Base-by-base conservation (phyloP, 2,888 invertebrate species). In the Oegoconia quadripuncta region DNA sequence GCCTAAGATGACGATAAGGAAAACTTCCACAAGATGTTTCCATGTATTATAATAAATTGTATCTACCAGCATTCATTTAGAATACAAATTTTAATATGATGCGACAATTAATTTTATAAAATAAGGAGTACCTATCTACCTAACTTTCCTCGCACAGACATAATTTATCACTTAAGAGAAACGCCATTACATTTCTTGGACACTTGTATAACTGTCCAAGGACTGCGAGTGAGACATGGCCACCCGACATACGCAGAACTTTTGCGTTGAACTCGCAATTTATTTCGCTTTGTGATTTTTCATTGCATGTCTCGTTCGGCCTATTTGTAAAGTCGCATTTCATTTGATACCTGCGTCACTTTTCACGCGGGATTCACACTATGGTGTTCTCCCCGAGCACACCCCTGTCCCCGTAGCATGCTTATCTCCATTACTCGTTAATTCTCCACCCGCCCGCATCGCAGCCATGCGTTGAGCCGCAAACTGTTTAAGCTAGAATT, bases 201-300 rank as follows among this genome's bases (percentile, higher is more conserved):
- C n/a, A n/a, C n/a, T n/a, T n/a, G n/a, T n/a, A n/a, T n/a, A n/a
- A n/a, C n/a, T n/a, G n/a, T n/a, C n/a, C n/a, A n/a, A n/a, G n/a
- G n/a, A n/a, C n/a, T n/a, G n/a, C n/a, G n/a, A n/a, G n/a, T n/a
- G n/a, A 6, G 34, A 20, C 9, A 27, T 34, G 27, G 34, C 18
- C n/a, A 35, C 36, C 40, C 34, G 34, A 39, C 36, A 34, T 38
- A 30, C 39, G 51, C 52, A 62, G 52, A 54, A 59, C 60, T 66
- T 64, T 60, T 44, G 48, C 61, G 51, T 61, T 60, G 51, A 59
- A 61, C 53, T 59, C 55, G 56, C 66, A 67, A 74, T 74, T 73
- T 70, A 70, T 73, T 69, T 62, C 49, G 62, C 63, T 70, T 74
- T 70, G 69, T 73, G 61, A 71, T 70, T 67, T 74, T 72, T 66